Evolutionary conservation across 2,888 invertebrate genomes (phyloP).

Genomic region (Pollenia griseotomentosa): DNA sequence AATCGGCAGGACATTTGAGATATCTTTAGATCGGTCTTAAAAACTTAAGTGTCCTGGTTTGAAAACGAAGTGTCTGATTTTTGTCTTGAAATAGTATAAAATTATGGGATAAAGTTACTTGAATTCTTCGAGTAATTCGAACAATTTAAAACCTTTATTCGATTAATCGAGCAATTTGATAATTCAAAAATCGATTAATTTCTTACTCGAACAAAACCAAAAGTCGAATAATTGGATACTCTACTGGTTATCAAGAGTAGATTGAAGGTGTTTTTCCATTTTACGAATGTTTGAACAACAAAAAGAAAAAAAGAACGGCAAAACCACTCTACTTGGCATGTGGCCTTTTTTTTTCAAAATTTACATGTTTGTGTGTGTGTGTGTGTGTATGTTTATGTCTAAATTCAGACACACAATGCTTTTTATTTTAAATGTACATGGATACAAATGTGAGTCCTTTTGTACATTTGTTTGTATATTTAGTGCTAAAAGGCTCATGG

Average conservation of each 20-base stretch:
- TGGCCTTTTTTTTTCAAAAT: slow-evolving; percentile 46
- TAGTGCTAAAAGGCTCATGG: slow-evolving; percentile 38
- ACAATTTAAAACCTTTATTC: too few relatives aligned
- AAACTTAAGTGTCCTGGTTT: too few relatives aligned
- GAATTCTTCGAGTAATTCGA: too few relatives aligned
- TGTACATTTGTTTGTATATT: slow-evolving; percentile 33
- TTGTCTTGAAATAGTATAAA: too few relatives aligned
- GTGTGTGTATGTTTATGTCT: slow-evolving; percentile 8
- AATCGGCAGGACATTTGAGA: too few relatives aligned
- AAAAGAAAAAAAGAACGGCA: not conserved
- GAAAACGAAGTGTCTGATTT: too few relatives aligned
- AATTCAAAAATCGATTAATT: too few relatives aligned
- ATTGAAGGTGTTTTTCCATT: slow-evolving; percentile 52
- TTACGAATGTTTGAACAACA: slow-evolving; percentile 36
- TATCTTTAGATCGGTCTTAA: too few relatives aligned
- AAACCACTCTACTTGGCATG: slow-evolving; percentile 67
- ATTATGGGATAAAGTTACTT: too few relatives aligned
- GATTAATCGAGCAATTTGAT: too few relatives aligned
- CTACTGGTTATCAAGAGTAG: slow-evolving; percentile 32
- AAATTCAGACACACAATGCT: slow-evolving; percentile 16
- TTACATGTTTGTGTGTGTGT: not conserved
- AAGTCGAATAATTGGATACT: too few relatives aligned
- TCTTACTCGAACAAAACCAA: too few relatives aligned
- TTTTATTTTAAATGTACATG: slow-evolving; percentile 27
- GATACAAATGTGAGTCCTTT: not conserved